Conservation (phyloP, 2,113 vertebrate genomes). For the Eolophus roseicapilla region DNA sequence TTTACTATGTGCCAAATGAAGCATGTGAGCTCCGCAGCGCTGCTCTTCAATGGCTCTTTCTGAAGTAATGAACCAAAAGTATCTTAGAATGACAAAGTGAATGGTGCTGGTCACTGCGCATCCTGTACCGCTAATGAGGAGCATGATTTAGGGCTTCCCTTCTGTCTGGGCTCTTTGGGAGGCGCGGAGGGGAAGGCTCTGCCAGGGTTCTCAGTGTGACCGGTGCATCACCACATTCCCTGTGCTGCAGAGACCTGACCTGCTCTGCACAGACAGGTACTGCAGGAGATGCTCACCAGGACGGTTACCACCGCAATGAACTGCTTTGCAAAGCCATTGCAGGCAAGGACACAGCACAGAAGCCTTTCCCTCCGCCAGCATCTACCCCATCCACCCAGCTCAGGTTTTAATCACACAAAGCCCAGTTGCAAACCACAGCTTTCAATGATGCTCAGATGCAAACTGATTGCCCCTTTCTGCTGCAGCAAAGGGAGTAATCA, state of each 20-base stretch:
- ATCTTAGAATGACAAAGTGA: neutral
- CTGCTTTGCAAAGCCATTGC: accelerated
- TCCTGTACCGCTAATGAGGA: neutral
- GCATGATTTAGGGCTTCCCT: neutral
- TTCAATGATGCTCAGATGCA: neutral
- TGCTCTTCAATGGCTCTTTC: neutral
- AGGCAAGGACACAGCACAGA: neutral
- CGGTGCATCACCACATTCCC: neutral
- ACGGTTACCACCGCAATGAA: accelerated
- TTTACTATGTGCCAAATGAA: neutral
- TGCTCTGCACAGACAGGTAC: accelerated
- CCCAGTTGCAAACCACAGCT: neutral
- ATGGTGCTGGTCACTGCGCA: neutral
- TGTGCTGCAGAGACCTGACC: neutral
- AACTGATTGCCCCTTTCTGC: neutral
- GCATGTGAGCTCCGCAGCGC: neutral
- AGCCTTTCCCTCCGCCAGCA: neutral
- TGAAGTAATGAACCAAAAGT: conserved; percentile 24
- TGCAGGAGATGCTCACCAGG: neutral
- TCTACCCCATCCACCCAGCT: neutral
- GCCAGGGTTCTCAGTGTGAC: accelerated
- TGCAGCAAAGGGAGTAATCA: neutral
- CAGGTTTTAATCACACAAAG: neutral
- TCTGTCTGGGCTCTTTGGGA: neutral
- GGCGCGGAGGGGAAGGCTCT: neutral